Base-by-base conservation (phyloP, 2,888 invertebrate genomes). In the Limnephilus lunatus region DNA sequence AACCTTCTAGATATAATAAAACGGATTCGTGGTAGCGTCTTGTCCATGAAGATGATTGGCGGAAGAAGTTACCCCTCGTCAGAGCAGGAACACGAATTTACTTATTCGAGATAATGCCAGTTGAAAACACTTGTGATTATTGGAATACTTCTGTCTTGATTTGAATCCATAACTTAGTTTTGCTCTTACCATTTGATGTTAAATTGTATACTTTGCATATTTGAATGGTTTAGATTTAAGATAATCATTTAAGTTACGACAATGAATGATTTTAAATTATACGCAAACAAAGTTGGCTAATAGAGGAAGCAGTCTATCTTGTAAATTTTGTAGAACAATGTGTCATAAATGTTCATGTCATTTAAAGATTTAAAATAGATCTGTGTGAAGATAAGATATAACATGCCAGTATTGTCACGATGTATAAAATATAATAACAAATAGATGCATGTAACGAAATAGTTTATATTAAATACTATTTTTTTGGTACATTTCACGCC, bases 1-100 rank as follows among this genome's bases (percentile, higher is more conserved):
- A 90, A 53, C 80, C 89, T 85, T 89, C 68, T 89, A 68, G 91
- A 91, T 92, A 90, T 86, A 81, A 91, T 91, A 90, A 91, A 91
- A 91, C 80, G 91, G 88, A 15, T 68, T 31, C 32, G 53, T 31
- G 31, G 32, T 48, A 80, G 68, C 32, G 31, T 31, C 80, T 39
- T 88, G 88, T 88, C 88, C 88, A 32, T 88, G 80, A 88, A 88
- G 88, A 80, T 88, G 88, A 88, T 80, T 32, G 88, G 32, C 31
- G 31, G 25, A 80, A 88, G 80, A 68, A 80, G 80, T 80, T 80
- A 88, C 88, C 80, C 88, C 88, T 88, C 68, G 80, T 88, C 88
- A 88, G 80, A 80, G 25, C 80, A 35, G 35, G 80, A 88, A 88
- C 32, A 88, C 80, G 68, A 88, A 80, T 68, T 15, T 88, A 80